These are phyloP conservation scores for Elachura formosa DNA, from an alignment of 2,113 vertebrate species.

Conservation along the genomic window DNA sequence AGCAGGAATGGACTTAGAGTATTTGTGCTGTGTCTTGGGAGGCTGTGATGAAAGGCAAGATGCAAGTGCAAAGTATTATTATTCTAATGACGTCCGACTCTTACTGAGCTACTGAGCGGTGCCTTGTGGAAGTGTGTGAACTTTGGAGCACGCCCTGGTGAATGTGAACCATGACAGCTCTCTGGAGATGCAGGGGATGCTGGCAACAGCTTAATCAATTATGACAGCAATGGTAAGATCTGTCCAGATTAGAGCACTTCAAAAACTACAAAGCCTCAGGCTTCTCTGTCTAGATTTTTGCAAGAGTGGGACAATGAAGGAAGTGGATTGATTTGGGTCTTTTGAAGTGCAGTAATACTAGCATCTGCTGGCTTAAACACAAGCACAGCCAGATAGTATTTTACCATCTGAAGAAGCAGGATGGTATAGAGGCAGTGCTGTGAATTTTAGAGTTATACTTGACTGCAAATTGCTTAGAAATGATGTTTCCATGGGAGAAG, in stretches of 20 bases:
- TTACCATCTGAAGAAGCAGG: background rate
- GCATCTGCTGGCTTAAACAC: constrained; percentile 41
- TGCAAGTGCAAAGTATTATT: constrained; percentile 22
- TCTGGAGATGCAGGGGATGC: constrained; percentile 40
- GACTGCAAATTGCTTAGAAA: background rate
- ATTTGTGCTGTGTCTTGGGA: background rate
- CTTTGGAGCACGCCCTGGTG: constrained; percentile 55
- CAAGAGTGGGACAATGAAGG: background rate
- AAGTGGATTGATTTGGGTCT: constrained; percentile 11
- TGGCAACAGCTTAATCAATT: constrained; percentile 63
- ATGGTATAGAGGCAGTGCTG: background rate
- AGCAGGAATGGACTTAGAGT: background rate
- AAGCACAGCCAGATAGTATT: background rate
- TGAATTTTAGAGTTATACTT: background rate
- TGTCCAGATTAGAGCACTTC: constrained; percentile 60
- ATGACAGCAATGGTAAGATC: constrained; percentile 63
- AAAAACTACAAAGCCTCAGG: constrained; percentile 58
- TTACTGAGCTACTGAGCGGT: background rate
- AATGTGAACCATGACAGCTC: constrained; percentile 63
- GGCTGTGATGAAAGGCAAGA: constrained; percentile 11
- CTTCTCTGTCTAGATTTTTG: constrained; percentile 37
- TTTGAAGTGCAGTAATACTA: constrained; percentile 32
- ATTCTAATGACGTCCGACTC: constrained; percentile 15
- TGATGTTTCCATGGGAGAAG: background rate
- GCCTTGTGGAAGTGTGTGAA: constrained; percentile 61